Evolutionary conservation across 2,113 vertebrate species (phyloP).

Genomic region (Pedetes capensis): DNA sequence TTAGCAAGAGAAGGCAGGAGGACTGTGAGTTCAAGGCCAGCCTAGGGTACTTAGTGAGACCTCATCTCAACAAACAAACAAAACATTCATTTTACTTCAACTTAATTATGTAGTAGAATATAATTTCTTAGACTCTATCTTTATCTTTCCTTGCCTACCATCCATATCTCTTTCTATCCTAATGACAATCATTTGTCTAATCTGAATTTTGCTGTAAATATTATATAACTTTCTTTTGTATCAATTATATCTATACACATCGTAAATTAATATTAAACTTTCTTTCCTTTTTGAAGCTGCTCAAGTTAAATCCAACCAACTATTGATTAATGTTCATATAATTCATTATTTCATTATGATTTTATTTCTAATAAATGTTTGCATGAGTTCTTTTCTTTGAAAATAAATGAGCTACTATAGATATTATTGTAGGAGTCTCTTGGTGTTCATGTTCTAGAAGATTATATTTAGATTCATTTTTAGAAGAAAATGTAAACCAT

Average conservation of each 20-base stretch:
- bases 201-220: not conserved
- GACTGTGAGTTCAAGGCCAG: too few species aligned
- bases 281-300: not conserved
- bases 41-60: too few species aligned
- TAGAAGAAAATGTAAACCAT: not conserved
- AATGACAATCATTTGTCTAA: not conserved
- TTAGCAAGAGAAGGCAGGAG: too few species aligned
- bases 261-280: not conserved
- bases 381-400: not conserved
- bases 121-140: not conserved
- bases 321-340: not conserved
- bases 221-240: not conserved
- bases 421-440: not conserved
- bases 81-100: not conserved
- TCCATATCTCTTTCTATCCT: rapidly evolving
- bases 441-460: not conserved
- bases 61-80: too few species aligned
- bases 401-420: not conserved
- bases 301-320: not conserved
- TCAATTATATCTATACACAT: not conserved
- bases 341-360: not conserved
- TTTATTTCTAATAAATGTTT: not conserved
- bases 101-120: not conserved
- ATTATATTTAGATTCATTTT: not conserved
- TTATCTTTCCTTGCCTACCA: not conserved